Evolutionary conservation across 2,888 invertebrate species (phyloP).

Genomic region (Endotricha flammealis): DNA sequence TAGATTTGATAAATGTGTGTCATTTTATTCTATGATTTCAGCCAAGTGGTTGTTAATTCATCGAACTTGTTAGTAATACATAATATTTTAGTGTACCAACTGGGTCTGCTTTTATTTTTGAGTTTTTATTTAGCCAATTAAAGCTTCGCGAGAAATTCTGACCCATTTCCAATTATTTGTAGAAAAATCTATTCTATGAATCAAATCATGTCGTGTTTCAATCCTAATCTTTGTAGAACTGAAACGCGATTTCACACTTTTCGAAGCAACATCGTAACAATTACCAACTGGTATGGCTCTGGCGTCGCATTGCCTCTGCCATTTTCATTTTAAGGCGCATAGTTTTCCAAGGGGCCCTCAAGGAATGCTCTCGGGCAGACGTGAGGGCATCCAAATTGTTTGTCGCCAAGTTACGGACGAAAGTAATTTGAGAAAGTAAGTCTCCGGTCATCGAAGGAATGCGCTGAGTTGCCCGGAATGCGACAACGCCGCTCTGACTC

Average conservation of each 20-base stretch:
- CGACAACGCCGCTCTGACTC: constrained; percentile 16
- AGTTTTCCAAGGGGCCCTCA: constrained; percentile 45
- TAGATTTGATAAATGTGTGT: no score
- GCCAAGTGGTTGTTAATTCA: no score
- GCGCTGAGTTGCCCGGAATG: constrained; percentile 35
- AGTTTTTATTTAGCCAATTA: no score
- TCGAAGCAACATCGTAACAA: constrained; percentile 2
- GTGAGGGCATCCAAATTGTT: constrained; percentile 61
- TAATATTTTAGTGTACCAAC: no score
- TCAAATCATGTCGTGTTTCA: no score
- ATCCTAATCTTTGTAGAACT: no score
- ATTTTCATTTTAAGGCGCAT: constrained; percentile 45
- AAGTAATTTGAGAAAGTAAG: constrained; percentile 49
- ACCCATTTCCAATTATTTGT: no score
- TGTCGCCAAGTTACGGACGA: constrained; percentile 39
- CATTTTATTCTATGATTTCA: no score
- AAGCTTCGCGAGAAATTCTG: no score
- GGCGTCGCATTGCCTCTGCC: constrained; percentile 26
- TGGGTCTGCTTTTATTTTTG: no score
- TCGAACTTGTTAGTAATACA: no score
- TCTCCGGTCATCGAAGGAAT: constrained; percentile 44
- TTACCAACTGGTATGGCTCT: constrained; percentile 19
- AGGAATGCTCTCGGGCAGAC: constrained; percentile 46
- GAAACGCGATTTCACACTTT: neutral
- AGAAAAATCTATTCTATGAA: no score